Conservation (phyloP, 2,888 invertebrate species). For the Erebia aethiops region DNA sequence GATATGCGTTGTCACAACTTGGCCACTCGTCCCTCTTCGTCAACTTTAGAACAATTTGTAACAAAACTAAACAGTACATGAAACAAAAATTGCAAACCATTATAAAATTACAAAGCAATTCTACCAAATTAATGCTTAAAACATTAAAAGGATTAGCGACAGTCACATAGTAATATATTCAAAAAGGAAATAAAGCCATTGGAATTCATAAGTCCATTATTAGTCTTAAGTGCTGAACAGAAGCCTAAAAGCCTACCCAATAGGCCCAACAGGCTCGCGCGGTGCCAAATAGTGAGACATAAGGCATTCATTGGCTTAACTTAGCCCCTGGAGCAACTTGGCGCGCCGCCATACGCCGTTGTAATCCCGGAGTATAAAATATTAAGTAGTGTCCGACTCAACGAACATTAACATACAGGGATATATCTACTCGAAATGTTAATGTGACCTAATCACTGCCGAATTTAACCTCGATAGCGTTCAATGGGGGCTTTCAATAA, state of each 20-base stretch:
- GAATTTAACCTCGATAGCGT: too few relatives aligned
- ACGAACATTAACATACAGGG: not conserved
- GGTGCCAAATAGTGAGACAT: slow-evolving; percentile 13
- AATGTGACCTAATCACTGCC: too few relatives aligned
- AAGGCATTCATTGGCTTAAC: slow-evolving; percentile 16
- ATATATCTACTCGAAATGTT: too few relatives aligned
- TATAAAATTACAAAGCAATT: not conserved
- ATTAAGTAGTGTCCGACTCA: not conserved
- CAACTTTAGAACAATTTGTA: too few relatives aligned
- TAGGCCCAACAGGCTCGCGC: not conserved
- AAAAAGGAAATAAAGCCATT: slow-evolving; percentile 8
- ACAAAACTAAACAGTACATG: not conserved
- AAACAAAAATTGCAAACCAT: not conserved
- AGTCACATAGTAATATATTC: not conserved
- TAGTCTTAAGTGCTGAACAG: not conserved
- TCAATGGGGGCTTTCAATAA: too few relatives aligned
- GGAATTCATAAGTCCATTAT: slow-evolving; percentile 4
- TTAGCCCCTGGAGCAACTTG: not conserved
- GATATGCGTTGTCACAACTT: too few relatives aligned
- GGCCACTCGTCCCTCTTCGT: too few relatives aligned
- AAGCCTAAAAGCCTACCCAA: slow-evolving; percentile 11
- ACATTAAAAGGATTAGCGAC: not conserved
- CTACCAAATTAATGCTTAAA: not conserved
- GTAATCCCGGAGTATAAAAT: slow-evolving; percentile 8
- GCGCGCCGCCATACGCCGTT: slow-evolving; percentile 12